A percentile compares a stretch with the other conserved stretches of the same genome.
Evolutionary conservation across 2,797 vertebrate species (phyloP).

Genomic region (Silurus aristotelis): DNA sequence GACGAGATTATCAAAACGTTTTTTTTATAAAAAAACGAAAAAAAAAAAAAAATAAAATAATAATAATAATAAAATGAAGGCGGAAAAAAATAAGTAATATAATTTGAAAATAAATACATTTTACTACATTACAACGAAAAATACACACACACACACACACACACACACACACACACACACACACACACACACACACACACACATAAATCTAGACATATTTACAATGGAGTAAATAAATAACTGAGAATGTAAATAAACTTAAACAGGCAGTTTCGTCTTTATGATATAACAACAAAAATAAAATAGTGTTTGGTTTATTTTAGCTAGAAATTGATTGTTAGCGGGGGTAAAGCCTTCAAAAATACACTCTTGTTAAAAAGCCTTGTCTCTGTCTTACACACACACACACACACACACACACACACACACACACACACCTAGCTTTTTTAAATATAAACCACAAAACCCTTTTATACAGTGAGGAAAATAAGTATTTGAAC

Average conservation of each 20-base stretch:
- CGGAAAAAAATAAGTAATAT: conserved; percentile 83
- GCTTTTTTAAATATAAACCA: not conserved
- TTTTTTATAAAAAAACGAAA: too few relatives aligned
- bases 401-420: conserved; percentile 12
- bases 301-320: conserved; percentile 44
- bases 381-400: conserved; percentile 19
- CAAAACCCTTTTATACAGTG: too few relatives aligned
- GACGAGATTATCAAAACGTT: too few relatives aligned
- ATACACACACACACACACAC: conserved; percentile 31
- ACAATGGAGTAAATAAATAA: conserved; percentile 66
- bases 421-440: conserved; percentile 13
- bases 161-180: conserved; percentile 80
- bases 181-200: conserved; percentile 81
- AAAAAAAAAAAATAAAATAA: not conserved
- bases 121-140: conserved; percentile 81
- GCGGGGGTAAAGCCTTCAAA: conserved; percentile 24
- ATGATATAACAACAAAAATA: conserved; percentile 18
- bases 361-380: conserved; percentile 9
- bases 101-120: conserved; percentile 99
- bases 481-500: too few relatives aligned
- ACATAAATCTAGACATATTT: conserved; percentile 81
- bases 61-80: conserved; percentile 24
- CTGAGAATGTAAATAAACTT: conserved; percentile 66
- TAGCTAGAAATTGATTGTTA: conserved; percentile 48
- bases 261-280: conserved; percentile 50